Conservation (phyloP, 2,113 vertebrate genomes). For the Mus pahari region DNA sequence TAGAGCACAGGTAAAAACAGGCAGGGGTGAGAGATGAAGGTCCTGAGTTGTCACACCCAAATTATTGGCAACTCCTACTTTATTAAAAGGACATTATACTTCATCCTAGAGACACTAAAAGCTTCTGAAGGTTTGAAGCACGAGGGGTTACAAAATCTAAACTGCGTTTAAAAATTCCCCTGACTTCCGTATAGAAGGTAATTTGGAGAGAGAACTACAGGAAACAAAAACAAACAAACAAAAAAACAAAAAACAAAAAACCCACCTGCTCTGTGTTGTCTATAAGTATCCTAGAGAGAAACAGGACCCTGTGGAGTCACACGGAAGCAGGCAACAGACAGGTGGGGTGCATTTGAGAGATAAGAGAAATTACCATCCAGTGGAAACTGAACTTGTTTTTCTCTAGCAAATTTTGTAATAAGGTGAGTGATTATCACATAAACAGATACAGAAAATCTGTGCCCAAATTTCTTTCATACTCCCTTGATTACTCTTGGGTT, state of each 20-base stretch:
- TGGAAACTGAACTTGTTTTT: not conserved
- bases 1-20: not conserved
- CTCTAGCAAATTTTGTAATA: not conserved
- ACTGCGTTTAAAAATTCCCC: not conserved
- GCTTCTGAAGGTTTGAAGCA: not conserved
- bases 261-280: not conserved
- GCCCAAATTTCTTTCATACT: not conserved
- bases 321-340: not conserved
- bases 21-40: not conserved
- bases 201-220: not conserved
- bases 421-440: not conserved
- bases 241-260: too few species aligned
- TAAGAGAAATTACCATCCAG: not conserved
- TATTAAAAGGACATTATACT: slow-evolving; percentile 9
- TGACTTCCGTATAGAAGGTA: not conserved
- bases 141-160: not conserved
- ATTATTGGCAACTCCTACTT: not conserved
- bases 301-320: not conserved
- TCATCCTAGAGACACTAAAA: not conserved
- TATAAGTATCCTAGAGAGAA: not conserved
- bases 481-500: not conserved
- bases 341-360: not conserved
- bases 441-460: not conserved
- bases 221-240: slow-evolving; percentile 12
- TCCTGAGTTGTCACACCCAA: not conserved